phyloP scores from a whole-genome alignment of 2,113 vertebrate species.

The Elephantulus edwardii region DNA sequence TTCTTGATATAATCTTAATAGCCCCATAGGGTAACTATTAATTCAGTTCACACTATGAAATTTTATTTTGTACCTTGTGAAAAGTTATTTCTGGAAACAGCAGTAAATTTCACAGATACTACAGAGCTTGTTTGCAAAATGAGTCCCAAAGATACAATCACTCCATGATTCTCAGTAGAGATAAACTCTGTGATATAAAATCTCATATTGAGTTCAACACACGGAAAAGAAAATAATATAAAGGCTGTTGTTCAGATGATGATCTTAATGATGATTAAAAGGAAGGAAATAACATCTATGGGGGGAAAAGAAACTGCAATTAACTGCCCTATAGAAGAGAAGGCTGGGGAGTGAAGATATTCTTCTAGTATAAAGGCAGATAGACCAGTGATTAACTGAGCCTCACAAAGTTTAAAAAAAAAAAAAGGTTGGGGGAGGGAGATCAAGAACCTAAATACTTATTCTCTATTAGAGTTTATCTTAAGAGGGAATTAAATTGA shows the following conservation, averaged over 20 bases:
- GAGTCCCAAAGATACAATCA: not conserved
- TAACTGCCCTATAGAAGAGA: not conserved
- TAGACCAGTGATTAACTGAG: not conserved
- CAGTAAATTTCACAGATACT: conserved; percentile 4
- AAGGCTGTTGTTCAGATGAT: not conserved
- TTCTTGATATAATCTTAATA: not conserved
- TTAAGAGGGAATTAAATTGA: not conserved
- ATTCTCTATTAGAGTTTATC: not conserved
- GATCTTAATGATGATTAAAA: conserved; percentile 17
- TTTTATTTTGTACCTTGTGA: conserved; percentile 7
- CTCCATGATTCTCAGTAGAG: not conserved
- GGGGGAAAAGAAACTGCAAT: not conserved
- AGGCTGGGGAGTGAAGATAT: not conserved
- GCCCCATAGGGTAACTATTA: not conserved
- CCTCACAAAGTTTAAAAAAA: not conserved
- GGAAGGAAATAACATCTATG: not conserved
- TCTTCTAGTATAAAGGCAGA: not conserved
- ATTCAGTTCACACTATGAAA: not conserved
- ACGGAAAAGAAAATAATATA: not conserved
- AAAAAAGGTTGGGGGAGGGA: not conserved
- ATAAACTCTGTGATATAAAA: not conserved
- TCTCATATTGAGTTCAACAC: not conserved
- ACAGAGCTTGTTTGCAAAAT: conserved; percentile 10
- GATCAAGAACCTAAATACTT: not conserved
- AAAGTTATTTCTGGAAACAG: conserved; percentile 35